These are phyloP conservation scores for Rotaria socialis DNA, from an alignment of 2,888 invertebrate species.

Conservation along the genomic window DNA sequence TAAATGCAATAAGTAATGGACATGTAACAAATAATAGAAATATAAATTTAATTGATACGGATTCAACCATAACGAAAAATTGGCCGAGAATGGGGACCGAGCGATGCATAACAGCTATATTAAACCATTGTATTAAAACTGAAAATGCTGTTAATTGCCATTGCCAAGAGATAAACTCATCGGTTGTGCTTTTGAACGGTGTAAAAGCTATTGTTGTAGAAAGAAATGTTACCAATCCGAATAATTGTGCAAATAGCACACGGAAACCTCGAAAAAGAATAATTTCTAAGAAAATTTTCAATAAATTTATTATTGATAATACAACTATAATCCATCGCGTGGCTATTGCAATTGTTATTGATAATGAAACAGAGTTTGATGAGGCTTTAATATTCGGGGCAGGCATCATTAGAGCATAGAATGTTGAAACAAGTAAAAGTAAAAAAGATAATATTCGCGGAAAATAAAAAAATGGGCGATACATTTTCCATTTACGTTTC, in stretches of 20 bases:
- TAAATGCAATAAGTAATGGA: slow-evolving; percentile 21
- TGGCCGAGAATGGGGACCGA: slow-evolving; percentile 20
- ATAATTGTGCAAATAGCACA: slow-evolving; percentile 21
- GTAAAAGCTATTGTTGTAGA: background rate
- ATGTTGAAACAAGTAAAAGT: background rate
- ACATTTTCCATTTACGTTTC: background rate
- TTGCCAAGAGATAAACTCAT: background rate
- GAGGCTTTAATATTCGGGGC: background rate
- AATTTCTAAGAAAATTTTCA: background rate
- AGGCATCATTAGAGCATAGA: background rate
- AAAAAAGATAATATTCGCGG: background rate
- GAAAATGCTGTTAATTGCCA: background rate
- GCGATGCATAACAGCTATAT: background rate
- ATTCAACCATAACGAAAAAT: background rate
- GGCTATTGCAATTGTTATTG: too few relatives aligned
- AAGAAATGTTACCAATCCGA: background rate
- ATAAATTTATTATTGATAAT: background rate
- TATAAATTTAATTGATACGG: background rate
- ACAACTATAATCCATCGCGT: background rate
- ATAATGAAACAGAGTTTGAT: background rate
- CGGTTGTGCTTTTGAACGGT: background rate
- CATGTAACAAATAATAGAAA: background rate
- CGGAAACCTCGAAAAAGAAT: background rate
- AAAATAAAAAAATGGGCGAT: slow-evolving; percentile 13
- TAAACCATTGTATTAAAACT: background rate